phyloP scores from a whole-genome alignment of 2,797 vertebrate genomes.

The Rhincodon typus region DNA sequence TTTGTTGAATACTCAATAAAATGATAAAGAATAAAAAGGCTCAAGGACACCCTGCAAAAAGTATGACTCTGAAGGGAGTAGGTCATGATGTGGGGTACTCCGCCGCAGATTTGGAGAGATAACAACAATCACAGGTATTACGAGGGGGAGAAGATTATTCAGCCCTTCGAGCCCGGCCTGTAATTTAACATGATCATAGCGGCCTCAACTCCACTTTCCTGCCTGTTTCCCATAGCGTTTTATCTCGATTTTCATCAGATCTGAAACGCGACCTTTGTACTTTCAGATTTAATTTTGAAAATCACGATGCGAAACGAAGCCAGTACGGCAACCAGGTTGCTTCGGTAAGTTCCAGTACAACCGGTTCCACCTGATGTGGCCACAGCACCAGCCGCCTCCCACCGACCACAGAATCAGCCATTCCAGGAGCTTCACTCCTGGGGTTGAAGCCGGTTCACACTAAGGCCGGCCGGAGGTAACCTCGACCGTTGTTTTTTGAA shows the following conservation, averaged over 20 bases:
- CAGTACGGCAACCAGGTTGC: not conserved
- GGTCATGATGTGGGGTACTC: too few relatives aligned
- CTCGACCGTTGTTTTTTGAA: not conserved
- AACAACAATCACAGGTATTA: not conserved
- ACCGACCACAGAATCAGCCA: not conserved
- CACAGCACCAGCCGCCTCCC: not conserved
- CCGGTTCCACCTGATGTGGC: not conserved
- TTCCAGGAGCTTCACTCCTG: not conserved
- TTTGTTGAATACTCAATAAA: not conserved
- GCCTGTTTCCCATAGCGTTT: too few relatives aligned
- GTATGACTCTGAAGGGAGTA: not conserved
- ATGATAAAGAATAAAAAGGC: not conserved
- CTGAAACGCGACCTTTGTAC: not conserved
- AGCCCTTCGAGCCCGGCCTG: too few relatives aligned
- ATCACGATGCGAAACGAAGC: not conserved
- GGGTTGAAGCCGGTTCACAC: not conserved
- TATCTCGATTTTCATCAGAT: too few relatives aligned
- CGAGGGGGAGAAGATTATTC: too few relatives aligned
- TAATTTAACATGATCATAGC: too few relatives aligned
- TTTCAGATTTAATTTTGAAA: not conserved
- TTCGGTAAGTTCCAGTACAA: not conserved
- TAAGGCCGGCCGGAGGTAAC: not conserved
- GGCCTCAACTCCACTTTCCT: too few relatives aligned
- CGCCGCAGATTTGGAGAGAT: not conserved
- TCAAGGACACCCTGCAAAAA: not conserved